These are phyloP conservation scores for Drosophila obscura DNA, from an alignment of 1,140 invertebrate genomes.

Conservation along the genomic window DNA sequence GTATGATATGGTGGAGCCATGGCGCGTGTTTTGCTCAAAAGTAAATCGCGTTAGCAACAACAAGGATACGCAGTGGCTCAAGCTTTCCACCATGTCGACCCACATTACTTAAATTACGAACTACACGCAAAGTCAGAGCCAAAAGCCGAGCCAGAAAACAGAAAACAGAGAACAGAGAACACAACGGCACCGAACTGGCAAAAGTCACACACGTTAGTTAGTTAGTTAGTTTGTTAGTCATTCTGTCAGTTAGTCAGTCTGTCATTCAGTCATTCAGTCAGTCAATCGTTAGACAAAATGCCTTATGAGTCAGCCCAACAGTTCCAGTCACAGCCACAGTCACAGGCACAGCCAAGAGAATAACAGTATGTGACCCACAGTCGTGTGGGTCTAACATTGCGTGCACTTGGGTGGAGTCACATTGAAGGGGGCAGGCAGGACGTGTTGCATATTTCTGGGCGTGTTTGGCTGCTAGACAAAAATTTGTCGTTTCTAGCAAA, in stretches of 20 bases:
- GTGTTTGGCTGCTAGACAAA: constrained; percentile 59
- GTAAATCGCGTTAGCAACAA: constrained; percentile 71
- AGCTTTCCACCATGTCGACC: constrained; percentile 56
- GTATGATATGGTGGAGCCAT: constrained; percentile 13
- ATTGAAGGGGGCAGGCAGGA: constrained; percentile 16
- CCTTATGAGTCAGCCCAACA: constrained; percentile 63
- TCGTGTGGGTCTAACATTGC: constrained; percentile 40
- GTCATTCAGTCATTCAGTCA: constrained; percentile 31
- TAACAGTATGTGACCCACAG: constrained; percentile 20
- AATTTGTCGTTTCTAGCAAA: constrained; percentile 50
- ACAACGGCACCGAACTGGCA: constrained; percentile 32
- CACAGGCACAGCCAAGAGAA: too few relatives aligned
- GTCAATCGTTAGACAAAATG: constrained; percentile 61
- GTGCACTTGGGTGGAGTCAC: constrained; percentile 53
- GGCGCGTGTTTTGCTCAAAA: constrained; percentile 63
- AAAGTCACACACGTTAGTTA: constrained; percentile 64
- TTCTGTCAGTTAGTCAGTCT: constrained; percentile 27
- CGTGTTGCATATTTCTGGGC: constrained; percentile 66
- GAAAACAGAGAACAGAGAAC: constrained; percentile 2
- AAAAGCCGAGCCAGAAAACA: constrained; percentile 14
- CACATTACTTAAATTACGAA: constrained; percentile 77
- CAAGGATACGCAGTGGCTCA: constrained; percentile 58
- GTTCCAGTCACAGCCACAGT: too few relatives aligned
- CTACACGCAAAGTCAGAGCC: constrained; percentile 72
- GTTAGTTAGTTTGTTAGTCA: constrained; percentile 43